These are phyloP conservation scores for Amphibalanus amphitrite DNA, from an alignment of 1,140 invertebrate species.

Conservation along the genomic window DNA sequence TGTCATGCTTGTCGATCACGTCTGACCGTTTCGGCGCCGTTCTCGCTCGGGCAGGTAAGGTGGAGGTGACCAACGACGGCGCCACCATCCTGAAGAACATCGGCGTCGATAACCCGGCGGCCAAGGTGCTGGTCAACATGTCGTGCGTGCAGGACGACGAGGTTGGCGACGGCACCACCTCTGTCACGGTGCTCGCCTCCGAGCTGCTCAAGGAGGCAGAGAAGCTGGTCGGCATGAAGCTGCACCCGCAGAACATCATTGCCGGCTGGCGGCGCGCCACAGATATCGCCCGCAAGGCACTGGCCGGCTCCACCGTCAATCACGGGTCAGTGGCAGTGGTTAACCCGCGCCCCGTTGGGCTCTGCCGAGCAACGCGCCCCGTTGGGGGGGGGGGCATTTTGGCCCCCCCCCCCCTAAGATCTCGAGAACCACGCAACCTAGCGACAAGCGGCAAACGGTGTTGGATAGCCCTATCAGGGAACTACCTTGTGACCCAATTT, in stretches of 20 bases:
- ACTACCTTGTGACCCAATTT: too few species aligned
- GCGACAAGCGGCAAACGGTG: too few species aligned
- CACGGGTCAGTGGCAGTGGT: too few species aligned
- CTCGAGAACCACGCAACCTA: too few species aligned
- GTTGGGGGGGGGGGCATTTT: too few species aligned
- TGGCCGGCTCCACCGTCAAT: conserved; percentile 44
- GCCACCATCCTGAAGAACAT: conserved; percentile 94
- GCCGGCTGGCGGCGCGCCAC: conserved; percentile 80
- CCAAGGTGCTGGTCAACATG: conserved; percentile 96
- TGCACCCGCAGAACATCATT: conserved; percentile 97
- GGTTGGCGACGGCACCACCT: conserved; percentile 99
- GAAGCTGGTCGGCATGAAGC: conserved; percentile 76
- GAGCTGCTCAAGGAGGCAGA: conserved; percentile 93
- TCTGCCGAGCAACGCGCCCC: too few species aligned
- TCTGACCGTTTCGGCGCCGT: not conserved
- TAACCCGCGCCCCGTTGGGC: too few species aligned
- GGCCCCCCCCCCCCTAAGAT: too few species aligned
- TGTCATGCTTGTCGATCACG: conserved; percentile 6
- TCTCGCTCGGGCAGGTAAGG: conserved; percentile 20
- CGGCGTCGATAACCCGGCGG: conserved; percentile 96
- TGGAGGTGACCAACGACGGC: conserved; percentile 98
- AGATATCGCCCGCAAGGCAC: conserved; percentile 59
- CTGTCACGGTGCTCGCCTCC: conserved; percentile 89
- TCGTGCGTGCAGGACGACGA: conserved; percentile 98
- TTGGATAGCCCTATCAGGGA: too few species aligned